A percentile compares a stretch with the other conserved stretches of the same genome.
These are phyloP conservation scores for Drosophila murphyi DNA, from an alignment of 1,140 invertebrate genomes.

Conservation along the genomic window DNA sequence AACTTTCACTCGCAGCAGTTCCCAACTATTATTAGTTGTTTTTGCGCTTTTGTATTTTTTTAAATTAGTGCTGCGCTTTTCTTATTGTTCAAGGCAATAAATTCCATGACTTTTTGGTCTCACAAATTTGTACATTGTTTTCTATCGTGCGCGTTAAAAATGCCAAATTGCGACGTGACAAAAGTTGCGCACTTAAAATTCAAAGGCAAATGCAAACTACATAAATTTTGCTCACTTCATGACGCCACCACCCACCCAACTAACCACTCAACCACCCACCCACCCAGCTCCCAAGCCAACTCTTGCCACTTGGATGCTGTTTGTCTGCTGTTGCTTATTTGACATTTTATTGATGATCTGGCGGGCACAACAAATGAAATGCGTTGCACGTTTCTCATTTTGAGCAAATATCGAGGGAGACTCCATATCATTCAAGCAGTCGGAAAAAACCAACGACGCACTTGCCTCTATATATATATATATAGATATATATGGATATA, in stretches of 20 bases:
- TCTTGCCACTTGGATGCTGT: slow-evolving; percentile 35
- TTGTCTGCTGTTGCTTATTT: slow-evolving; percentile 59
- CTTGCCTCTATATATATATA: slow-evolving; percentile 11
- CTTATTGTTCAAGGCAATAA: slow-evolving; percentile 21
- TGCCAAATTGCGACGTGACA: slow-evolving; percentile 62
- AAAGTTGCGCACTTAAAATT: slow-evolving; percentile 53
- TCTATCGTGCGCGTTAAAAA: slow-evolving; percentile 35
- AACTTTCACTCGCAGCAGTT: slow-evolving; percentile 39
- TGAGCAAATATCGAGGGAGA: slow-evolving; percentile 60
- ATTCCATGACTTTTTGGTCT: slow-evolving; percentile 27
- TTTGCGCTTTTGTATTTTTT: slow-evolving; percentile 2
- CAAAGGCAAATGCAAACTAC: slow-evolving; percentile 74
- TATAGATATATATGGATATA: too few species aligned
- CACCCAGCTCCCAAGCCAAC: not conserved
- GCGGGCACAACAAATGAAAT: slow-evolving; percentile 55
- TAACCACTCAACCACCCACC: too few species aligned
- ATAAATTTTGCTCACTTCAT: slow-evolving; percentile 69
- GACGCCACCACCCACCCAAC: slow-evolving; percentile 9
- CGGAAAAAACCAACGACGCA: slow-evolving; percentile 36
- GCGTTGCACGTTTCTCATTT: slow-evolving; percentile 77
- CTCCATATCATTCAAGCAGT: slow-evolving; percentile 16
- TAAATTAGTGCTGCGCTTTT: slow-evolving; percentile 11
- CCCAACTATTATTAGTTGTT: slow-evolving; percentile 35
- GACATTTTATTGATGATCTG: slow-evolving; percentile 77
- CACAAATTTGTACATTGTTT: slow-evolving; percentile 29